Conservation (phyloP, 2,113 vertebrate species). For the Gopherus flavomarginatus region DNA sequence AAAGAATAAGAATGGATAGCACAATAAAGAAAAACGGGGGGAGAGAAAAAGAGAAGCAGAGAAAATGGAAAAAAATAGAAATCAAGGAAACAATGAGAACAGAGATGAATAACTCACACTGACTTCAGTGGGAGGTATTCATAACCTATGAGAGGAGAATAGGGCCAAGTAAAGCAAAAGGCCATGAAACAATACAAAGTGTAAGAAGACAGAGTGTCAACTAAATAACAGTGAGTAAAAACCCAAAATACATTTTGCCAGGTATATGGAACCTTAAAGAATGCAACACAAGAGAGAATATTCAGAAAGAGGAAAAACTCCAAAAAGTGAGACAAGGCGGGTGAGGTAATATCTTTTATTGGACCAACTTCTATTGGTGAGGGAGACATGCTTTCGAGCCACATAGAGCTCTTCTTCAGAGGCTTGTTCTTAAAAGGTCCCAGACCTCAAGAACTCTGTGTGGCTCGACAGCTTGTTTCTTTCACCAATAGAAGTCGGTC, state of each 20-base stretch:
- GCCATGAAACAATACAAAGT: neutral
- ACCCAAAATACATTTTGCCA: neutral
- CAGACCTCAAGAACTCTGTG: neutral
- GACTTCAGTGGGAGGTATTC: neutral
- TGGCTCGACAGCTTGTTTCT: neutral
- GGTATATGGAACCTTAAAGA: neutral
- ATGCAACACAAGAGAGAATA: neutral
- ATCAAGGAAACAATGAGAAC: neutral
- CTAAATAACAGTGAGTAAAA: neutral
- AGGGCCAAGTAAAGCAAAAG: neutral
- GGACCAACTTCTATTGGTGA: neutral
- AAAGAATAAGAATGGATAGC: neutral
- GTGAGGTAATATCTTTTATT: neutral
- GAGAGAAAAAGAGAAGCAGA: neutral
- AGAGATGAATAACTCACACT: neutral
- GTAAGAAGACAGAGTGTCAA: neutral
- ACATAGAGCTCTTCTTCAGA: neutral
- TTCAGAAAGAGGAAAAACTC: neutral
- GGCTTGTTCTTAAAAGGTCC: neutral
- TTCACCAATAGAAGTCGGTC: neutral
- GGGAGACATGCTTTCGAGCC: neutral
- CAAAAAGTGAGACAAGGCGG: neutral
- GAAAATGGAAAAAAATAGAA: neutral
- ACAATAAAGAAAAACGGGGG: neutral
- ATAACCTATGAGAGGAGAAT: neutral